Evolutionary conservation across 2,888 invertebrate genomes (phyloP).

Genomic region (Serrognathus titanus): DNA sequence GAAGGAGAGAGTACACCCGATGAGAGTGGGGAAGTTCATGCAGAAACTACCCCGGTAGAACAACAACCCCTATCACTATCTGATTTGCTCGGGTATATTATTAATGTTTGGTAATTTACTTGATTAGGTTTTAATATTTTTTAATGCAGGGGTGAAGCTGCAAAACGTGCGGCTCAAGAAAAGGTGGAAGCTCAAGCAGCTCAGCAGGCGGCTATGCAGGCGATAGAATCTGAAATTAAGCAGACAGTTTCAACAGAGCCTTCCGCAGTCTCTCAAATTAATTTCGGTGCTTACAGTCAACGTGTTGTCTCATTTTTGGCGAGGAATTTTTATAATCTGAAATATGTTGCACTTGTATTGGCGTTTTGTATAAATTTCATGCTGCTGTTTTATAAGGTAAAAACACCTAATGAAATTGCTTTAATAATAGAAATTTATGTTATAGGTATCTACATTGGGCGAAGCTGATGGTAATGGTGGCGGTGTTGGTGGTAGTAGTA

Average conservation of each 20-base stretch:
- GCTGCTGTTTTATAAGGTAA: slow-evolving; percentile 93
- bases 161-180: slow-evolving; percentile 74
- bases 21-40: slow-evolving; percentile 52
- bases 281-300: slow-evolving; percentile 79
- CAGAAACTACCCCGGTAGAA: slow-evolving; percentile 49
- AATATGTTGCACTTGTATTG: slow-evolving; percentile 92
- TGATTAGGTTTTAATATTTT: not conserved
- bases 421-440: slow-evolving; percentile 2
- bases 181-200: slow-evolving; percentile 81
- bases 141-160: slow-evolving; percentile 71
- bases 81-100: slow-evolving; percentile 76
- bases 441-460: slow-evolving; percentile 68
- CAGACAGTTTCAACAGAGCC: slow-evolving; percentile 67
- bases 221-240: slow-evolving; percentile 80
- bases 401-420: not conserved
- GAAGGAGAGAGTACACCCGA: slow-evolving; percentile 70
- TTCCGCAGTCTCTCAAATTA: slow-evolving; percentile 75
- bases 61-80: slow-evolving; percentile 63
- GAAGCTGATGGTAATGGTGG: slow-evolving; percentile 62
- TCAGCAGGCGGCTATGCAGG: slow-evolving; percentile 87
- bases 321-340: slow-evolving; percentile 96
- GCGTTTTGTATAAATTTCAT: slow-evolving; percentile 99
- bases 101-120: slow-evolving; percentile 3
- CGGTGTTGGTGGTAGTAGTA: slow-evolving; percentile 40
- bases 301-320: slow-evolving; percentile 91